Evolutionary conservation across 2,797 vertebrate genomes (phyloP).

Genomic region (Mionectes olivaceus): DNA sequence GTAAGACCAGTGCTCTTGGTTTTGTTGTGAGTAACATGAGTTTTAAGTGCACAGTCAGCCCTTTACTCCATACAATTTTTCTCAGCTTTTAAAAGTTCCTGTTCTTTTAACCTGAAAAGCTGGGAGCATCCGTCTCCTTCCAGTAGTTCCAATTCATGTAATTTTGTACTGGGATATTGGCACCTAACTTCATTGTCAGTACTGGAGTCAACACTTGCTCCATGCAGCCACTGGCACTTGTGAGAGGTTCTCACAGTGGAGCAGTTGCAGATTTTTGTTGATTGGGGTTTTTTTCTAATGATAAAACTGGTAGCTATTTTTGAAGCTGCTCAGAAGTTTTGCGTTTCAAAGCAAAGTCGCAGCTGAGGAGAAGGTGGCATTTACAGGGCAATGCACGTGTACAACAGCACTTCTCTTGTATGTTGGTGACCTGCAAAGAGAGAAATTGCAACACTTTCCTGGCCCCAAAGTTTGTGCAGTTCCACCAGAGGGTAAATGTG

Average conservation of each 20-base stretch:
- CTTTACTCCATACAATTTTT: neutral
- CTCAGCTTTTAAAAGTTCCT: neutral
- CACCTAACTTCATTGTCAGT: too few relatives aligned
- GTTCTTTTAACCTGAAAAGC: neutral
- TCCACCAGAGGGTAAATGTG: fast-evolving
- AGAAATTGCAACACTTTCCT: neutral
- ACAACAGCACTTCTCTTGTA: neutral
- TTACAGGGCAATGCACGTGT: fast-evolving
- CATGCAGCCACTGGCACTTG: fast-evolving
- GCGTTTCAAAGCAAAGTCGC: neutral
- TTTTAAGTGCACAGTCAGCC: neutral
- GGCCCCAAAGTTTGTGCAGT: neutral
- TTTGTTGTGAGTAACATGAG: neutral
- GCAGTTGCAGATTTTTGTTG: neutral
- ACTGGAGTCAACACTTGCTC: neutral
- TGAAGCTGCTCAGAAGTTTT: neutral
- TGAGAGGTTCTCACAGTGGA: neutral
- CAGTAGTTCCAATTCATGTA: neutral
- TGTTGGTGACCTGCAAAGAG: neutral
- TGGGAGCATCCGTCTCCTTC: neutral
- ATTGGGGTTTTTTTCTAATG: too few relatives aligned
- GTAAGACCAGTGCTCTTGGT: neutral
- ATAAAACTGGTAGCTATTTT: neutral
- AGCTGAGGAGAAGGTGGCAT: neutral
- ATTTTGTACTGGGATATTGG: neutral